Evolutionary conservation across 2,113 vertebrate genomes (phyloP), one percentile per base, ranked within the genome.

Genomic region (Otus sunia): DNA sequence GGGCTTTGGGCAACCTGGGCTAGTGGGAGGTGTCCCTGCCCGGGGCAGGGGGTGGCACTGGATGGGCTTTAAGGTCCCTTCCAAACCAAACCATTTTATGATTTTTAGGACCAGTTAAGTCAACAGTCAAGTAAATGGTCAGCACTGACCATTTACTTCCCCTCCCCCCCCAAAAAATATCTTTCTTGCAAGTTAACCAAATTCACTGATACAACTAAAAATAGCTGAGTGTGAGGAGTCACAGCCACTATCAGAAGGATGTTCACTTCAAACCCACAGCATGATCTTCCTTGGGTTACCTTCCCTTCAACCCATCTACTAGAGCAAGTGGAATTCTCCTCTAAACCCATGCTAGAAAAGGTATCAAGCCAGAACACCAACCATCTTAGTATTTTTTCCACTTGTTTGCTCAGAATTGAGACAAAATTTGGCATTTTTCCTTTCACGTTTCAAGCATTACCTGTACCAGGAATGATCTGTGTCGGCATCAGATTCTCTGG

Each of bases 401-500:
- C 39, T 78, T 93, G 19, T 34, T 60, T 88, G n/a, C 45, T 90
- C 55, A 86, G 18, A 81, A 77, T 8, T 18, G 37, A 39, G 36
- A 80, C 3, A 47, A 71, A 85, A 74, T 20, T 14, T 22, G 6
- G 11, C 64, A 10, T 43, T 80, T 59, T 45, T 95, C 30, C 47
- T 74, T 90, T 64, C 15, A 43, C 9, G 9, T 79, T 89, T 92
- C 26, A 96, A 88, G 41, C 71, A 86, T 98, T 98, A 99, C 99
- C 99, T 98, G 99, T 99, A 81, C 99, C 99, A 92, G 99, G 99
- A 97, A 99, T 99, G 94, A 99, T 99, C 97, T 99, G 99, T 22
- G 99, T 99, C 17, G 99, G 99, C 99, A 99, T 99, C 89, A 99
- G 99, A 97, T 99, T 99, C 96, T 99, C 99, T 88, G 99, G 99